Evolutionary conservation across 2,888 invertebrate species (phyloP), one percentile per base, ranked within the genome.

Genomic region (Ochropacha duplaris): DNA sequence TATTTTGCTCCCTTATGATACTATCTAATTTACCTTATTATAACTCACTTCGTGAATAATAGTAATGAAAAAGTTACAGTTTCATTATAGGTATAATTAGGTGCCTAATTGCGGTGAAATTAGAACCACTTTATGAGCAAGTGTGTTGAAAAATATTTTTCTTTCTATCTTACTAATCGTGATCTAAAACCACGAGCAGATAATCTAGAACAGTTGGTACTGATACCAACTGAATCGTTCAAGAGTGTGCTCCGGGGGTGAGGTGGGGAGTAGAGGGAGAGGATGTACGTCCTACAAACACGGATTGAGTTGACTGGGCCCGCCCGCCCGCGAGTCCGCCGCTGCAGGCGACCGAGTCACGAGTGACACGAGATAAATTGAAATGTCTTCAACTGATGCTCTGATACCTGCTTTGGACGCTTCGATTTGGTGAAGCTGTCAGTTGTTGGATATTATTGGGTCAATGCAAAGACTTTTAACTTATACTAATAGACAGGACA

Each of bases 221-320:
- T 82, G 83, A 83, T 79, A 82, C 79, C 67, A 79, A 65, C 76
- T 73, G 70, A 69, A 66, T 62, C 44, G 44, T 44, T 44, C 44
- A 44, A 44, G 44, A 44, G 19, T 16, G 44, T 19, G 19, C 19
- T 12, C 31, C 3, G 44, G 44, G 19, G 44, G 44, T 44, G 39
- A 16, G 44, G 57, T 57, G 61, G 61, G 66, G 61, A 64, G 65
- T 64, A 62, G 57, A 63, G 66, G 60, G 57, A 65, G 59, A 62
- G 60, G 57, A 65, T 65, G 57, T 57, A 62, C 72, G 81, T 76
- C 80, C 83, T 78, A 82, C 81, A 80, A 84, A 83, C 83, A 83
- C 77, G 79, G 81, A 81, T 82, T 80, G 83, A 83, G 82, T 83
- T 81, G 86, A 76, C 84, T 82, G 81, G 74, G 76, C 76, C 74